These are phyloP conservation scores for Monochamus alternatus DNA, from an alignment of 2,888 invertebrate genomes.

Conservation along the genomic window DNA sequence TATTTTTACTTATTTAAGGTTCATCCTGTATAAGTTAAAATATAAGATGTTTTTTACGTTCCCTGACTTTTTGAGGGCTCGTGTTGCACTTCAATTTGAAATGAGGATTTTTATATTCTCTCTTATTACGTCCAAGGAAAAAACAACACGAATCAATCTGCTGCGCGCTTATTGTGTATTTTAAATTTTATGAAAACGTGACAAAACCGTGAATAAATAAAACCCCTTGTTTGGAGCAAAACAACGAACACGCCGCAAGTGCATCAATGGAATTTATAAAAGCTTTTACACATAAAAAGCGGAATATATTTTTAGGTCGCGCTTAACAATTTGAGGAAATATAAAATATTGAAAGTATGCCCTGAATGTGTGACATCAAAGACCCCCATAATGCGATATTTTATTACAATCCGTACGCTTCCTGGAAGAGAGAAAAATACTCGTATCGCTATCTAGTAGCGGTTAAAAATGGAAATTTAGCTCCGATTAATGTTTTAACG, in stretches of 20 bases:
- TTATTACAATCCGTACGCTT: background rate
- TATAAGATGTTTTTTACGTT: no score
- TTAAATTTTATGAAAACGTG: slow-evolving; percentile 7
- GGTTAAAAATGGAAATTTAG: no score
- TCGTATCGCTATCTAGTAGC: no score
- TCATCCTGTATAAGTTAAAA: no score
- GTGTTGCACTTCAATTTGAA: no score
- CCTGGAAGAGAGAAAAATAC: background rate
- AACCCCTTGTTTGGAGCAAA: background rate
- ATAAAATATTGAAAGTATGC: slow-evolving; percentile 5
- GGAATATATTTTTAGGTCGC: background rate
- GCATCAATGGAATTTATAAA: background rate
- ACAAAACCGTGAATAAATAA: slow-evolving; percentile 6
- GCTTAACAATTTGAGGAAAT: background rate
- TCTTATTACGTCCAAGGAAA: background rate
- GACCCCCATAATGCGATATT: background rate
- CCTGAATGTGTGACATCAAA: background rate
- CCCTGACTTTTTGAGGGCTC: no score
- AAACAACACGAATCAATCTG: slow-evolving; percentile 1
- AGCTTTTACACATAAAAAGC: slow-evolving; percentile 10
- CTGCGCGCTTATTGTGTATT: background rate
- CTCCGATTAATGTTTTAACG: no score
- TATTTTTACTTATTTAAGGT: no score
- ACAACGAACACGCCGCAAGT: slow-evolving; percentile 6
- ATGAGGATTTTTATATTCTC: no score